Evolutionary conservation across 2,888 invertebrate species (phyloP).

Genomic region (Parapristionchus giblindavisi): DNA sequence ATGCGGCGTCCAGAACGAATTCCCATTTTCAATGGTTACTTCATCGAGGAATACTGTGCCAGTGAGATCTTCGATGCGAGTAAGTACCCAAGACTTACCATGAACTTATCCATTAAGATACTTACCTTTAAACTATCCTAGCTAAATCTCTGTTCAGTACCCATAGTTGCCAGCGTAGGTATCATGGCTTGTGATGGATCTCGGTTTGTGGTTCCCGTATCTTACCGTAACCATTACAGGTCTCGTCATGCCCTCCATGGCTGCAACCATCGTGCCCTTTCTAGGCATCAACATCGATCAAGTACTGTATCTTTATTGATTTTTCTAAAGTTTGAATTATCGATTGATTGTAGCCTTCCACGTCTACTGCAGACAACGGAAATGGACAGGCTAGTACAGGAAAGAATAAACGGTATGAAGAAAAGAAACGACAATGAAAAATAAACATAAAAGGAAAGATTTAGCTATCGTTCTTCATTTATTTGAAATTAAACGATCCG

Average conservation of each 20-base stretch:
- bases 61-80: conserved; percentile 66
- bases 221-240: conserved; percentile 44
- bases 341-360: conserved; percentile 19
- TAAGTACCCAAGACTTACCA: no score
- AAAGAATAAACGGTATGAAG: conserved; percentile 25
- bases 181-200: background rate
- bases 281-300: conserved; percentile 48
- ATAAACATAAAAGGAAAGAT: no score
- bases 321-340: background rate
- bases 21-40: conserved; percentile 63
- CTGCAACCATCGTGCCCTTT: conserved; percentile 67
- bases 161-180: background rate
- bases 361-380: conserved; percentile 24
- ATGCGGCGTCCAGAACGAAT: conserved; percentile 81
- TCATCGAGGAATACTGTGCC: conserved; percentile 67
- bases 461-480: no score
- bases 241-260: conserved; percentile 66
- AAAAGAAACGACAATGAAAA: no score
- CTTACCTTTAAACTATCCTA: no score
- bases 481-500: no score
- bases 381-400: conserved; percentile 9
- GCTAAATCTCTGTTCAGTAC: no score
- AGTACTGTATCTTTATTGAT: background rate
- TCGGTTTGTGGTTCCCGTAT: background rate
- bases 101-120: no score